phyloP scores from a whole-genome alignment of 2,797 vertebrate genomes.

The Cephalopachus bancanus region DNA sequence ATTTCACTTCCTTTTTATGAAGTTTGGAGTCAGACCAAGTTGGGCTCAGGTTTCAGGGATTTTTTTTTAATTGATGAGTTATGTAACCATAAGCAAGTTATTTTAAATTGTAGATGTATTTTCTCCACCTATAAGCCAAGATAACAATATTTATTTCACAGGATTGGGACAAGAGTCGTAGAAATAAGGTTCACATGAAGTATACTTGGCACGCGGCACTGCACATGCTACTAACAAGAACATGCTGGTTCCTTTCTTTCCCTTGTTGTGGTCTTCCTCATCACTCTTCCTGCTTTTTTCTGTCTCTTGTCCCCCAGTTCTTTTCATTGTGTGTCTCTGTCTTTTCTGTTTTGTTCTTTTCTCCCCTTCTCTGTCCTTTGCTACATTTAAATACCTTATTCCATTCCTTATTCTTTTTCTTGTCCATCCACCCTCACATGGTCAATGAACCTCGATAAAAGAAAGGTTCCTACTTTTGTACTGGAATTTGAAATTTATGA shows the following conservation, averaged over 20 bases:
- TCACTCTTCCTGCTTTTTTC: neutral
- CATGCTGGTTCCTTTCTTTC: accelerated
- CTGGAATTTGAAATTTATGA: neutral
- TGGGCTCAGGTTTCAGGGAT: neutral
- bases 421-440: neutral
- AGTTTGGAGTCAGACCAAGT: neutral
- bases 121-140: neutral
- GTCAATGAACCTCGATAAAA: neutral
- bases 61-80: neutral
- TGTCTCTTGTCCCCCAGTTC: neutral
- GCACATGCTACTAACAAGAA: neutral
- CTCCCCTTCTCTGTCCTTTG: neutral
- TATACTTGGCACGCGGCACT: neutral
- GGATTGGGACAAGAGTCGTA: neutral
- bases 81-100: neutral
- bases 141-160: neutral
- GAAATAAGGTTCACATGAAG: neutral
- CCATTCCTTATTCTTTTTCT: neutral
- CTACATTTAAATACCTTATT: neutral
- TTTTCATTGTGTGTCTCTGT: neutral
- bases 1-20: neutral
- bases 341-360: neutral
- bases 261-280: neutral
- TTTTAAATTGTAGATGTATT: neutral
- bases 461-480: neutral